A percentile compares a stretch with the other conserved stretches of the same genome.
Conservation (phyloP, 1,140 invertebrate genomes). For the Holcopasites calliopsidis region DNA sequence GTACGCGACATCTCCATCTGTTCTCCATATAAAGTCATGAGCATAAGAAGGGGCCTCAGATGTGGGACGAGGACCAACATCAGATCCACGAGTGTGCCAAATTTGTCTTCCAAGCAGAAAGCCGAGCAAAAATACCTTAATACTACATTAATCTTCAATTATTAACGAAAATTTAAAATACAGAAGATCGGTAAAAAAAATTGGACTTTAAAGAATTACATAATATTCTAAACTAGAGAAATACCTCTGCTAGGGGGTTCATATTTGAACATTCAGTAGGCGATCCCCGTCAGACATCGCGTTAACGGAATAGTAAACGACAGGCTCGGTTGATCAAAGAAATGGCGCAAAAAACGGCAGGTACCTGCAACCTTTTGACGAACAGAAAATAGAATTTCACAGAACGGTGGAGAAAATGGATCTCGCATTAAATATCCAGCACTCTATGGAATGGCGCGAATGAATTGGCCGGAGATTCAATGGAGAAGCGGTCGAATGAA, state of each 20-base stretch:
- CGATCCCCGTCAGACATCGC: not conserved
- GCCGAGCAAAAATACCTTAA: not conserved
- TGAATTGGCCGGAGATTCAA: not conserved
- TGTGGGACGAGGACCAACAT: not conserved
- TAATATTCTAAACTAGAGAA: no score
- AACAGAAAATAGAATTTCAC: not conserved
- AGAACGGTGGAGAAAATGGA: not conserved
- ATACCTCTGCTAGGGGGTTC: no score
- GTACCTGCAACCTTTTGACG: not conserved
- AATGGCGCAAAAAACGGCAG: not conserved
- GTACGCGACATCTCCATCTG: conserved; percentile 13
- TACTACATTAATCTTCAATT: not conserved
- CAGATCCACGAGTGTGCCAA: not conserved
- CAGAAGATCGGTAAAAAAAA: not conserved
- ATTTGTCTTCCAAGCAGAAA: not conserved
- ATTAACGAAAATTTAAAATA: no score
- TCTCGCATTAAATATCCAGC: not conserved
- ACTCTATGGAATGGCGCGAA: no score
- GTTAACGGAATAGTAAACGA: not conserved
- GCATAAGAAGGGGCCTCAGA: conserved; percentile 8
- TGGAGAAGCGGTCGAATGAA: not conserved
- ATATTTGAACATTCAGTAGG: not conserved
- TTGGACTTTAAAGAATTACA: not conserved
- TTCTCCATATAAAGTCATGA: not conserved
- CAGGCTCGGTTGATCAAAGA: not conserved